Percentiles rank a stretch among this genome's conserved stretches.
Conservation (phyloP, 2,113 vertebrate species). For the Eupsittula cactorum region DNA sequence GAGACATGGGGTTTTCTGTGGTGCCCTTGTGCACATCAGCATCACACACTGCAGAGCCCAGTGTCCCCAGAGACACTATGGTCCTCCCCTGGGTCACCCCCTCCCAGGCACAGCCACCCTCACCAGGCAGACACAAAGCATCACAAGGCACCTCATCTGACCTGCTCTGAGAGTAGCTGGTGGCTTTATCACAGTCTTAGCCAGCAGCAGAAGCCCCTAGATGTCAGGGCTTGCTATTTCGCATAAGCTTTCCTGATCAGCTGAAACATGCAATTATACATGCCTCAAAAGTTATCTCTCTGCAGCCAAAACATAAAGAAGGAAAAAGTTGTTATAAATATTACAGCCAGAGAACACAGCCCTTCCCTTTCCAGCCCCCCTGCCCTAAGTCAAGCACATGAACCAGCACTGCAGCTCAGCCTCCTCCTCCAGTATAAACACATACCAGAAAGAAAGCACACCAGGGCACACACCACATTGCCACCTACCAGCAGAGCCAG, state of each 20-base stretch:
- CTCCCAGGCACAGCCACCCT: not conserved
- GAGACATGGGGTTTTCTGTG: accelerated
- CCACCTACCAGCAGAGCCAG: not conserved
- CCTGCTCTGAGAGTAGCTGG: not conserved
- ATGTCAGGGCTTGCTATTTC: accelerated
- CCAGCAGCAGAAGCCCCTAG: not conserved
- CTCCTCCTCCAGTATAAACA: not conserved
- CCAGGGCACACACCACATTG: not conserved
- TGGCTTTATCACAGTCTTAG: not conserved
- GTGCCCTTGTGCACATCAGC: not conserved
- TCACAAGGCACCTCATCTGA: not conserved
- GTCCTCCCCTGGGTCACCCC: not conserved
- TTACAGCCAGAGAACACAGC: not conserved
- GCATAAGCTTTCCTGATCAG: not conserved
- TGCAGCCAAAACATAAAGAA: not conserved
- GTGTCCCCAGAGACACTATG: accelerated
- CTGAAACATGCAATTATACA: accelerated
- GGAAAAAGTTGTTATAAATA: not conserved
- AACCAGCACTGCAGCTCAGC: not conserved
- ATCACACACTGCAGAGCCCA: accelerated
- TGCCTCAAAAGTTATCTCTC: not conserved
- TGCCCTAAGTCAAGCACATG: accelerated
- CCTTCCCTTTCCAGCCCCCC: not conserved
- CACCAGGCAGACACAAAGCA: not conserved
- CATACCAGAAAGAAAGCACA: accelerated